phyloP scores from a whole-genome alignment of 1,140 invertebrate genomes.

The Magallana ariakensis region DNA sequence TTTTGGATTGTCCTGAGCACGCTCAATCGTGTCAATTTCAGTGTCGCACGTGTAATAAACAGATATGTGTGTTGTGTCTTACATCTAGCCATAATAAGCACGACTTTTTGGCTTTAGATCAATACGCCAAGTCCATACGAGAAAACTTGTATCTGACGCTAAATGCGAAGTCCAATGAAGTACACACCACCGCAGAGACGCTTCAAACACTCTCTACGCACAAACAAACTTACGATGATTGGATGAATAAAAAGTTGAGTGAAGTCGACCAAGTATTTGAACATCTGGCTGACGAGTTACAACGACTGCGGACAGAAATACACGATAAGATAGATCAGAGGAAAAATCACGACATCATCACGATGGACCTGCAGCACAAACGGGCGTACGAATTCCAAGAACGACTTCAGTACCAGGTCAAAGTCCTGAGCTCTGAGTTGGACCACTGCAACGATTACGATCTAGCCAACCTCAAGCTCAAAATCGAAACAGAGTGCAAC shows the following conservation, averaged over 20 bases:
- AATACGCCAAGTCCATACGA: neutral
- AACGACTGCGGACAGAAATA: neutral
- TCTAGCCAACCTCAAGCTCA: neutral
- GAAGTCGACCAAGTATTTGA: slow-evolving; percentile 2
- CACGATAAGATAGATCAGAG: neutral
- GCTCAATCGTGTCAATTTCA: slow-evolving; percentile 9
- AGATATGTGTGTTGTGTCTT: slow-evolving; percentile 2
- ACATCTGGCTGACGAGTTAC: neutral
- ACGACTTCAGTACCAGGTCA: neutral
- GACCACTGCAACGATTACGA: neutral
- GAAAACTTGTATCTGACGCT: neutral
- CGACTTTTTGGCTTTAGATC: neutral
- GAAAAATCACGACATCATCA: neutral
- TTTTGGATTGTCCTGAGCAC: neutral
- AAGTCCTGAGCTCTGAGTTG: neutral
- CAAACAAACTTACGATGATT: slow-evolving; percentile 6
- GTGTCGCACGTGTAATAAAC: neutral
- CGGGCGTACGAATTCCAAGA: slow-evolving; percentile 1
- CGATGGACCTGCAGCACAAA: slow-evolving; percentile 1
- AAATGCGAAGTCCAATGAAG: slow-evolving; percentile 1
- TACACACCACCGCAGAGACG: neutral
- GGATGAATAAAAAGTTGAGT: neutral
- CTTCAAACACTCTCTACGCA: neutral
- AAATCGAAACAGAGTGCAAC: slow-evolving; percentile 18
- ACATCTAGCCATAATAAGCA: neutral